These are phyloP conservation scores for Ormyrus thymus DNA, from an alignment of 2,888 invertebrate species.

Conservation along the genomic window DNA sequence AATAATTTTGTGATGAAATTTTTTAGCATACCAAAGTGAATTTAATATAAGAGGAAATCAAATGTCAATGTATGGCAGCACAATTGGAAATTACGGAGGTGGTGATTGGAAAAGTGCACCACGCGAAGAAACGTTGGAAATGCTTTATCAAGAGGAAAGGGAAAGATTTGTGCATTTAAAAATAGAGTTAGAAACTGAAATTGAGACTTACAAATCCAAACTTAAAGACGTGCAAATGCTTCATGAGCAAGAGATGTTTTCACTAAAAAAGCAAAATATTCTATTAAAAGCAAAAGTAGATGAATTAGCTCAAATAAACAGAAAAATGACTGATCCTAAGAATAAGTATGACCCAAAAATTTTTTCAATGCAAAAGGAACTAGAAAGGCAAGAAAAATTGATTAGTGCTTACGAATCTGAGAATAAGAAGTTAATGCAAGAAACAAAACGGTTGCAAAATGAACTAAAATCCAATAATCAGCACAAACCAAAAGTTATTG, in stretches of 20 bases:
- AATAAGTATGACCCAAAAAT: conserved; percentile 63
- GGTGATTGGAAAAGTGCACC: conserved; percentile 38
- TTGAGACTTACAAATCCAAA: conserved; percentile 67
- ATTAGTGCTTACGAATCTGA: conserved; percentile 70
- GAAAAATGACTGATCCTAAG: conserved; percentile 59
- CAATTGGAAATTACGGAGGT: conserved; percentile 34
- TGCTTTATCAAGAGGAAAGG: conserved; percentile 68
- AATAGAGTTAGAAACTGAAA: conserved; percentile 68
- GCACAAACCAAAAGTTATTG: conserved; percentile 57
- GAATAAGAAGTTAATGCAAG: conserved; percentile 69
- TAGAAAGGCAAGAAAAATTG: conserved; percentile 70
- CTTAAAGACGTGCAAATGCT: conserved; percentile 68
- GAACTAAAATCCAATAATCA: conserved; percentile 64
- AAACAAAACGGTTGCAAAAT: conserved; percentile 66
- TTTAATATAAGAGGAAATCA: conserved; percentile 52
- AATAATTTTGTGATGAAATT: neutral
- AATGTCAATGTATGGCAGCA: conserved; percentile 45
- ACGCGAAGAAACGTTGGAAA: conserved; percentile 48
- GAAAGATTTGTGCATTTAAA: conserved; percentile 67
- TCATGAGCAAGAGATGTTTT: conserved; percentile 70
- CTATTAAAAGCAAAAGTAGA: conserved; percentile 70
- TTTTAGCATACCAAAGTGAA: conserved; percentile 46
- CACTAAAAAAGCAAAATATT: conserved; percentile 71
- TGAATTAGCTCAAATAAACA: conserved; percentile 63
- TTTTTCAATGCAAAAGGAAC: conserved; percentile 65